Percentiles rank a stretch among this genome's conserved stretches.
Evolutionary conservation across 2,888 invertebrate genomes (phyloP).

Genomic region (Lypha dubia): DNA sequence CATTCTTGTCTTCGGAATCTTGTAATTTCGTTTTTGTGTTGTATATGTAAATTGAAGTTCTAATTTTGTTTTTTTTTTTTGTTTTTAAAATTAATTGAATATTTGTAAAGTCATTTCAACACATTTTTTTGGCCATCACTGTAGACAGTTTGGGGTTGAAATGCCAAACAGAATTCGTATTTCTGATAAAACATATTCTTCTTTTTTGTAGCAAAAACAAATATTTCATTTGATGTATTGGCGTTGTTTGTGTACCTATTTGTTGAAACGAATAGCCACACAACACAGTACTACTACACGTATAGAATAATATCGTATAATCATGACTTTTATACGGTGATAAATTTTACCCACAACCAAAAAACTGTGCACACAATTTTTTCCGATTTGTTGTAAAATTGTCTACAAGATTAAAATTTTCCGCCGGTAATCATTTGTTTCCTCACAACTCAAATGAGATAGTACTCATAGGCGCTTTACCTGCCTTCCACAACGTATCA

Average conservation of each 20-base stretch:
- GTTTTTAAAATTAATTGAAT: too few relatives aligned
- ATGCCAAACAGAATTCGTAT: constrained; percentile 29
- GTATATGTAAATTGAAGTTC: not conserved
- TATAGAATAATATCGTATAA: constrained; percentile 13
- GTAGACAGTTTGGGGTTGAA: constrained; percentile 35
- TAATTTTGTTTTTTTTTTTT: too few relatives aligned
- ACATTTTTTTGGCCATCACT: constrained; percentile 35
- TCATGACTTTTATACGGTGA: constrained; percentile 12
- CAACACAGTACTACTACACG: constrained; percentile 9
- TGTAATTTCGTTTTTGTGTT: too few relatives aligned
- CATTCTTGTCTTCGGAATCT: too few relatives aligned
- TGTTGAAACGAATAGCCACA: constrained; percentile 45
- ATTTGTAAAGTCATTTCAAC: not conserved
- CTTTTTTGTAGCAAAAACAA: constrained; percentile 13
- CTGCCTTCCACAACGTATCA: not conserved
- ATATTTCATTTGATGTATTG: constrained; percentile 48
- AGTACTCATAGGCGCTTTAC: not conserved
- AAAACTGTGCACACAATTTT: not conserved
- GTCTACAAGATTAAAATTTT: constrained; percentile 25
- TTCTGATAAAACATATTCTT: constrained; percentile 25
- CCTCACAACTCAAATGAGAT: not conserved
- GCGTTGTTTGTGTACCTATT: constrained; percentile 13
- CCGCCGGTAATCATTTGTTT: constrained; percentile 32
- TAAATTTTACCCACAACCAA: constrained; percentile 22
- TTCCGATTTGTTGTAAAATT: not conserved